Conservation (phyloP, 1,140 invertebrate species). For the Pinna nobilis region DNA sequence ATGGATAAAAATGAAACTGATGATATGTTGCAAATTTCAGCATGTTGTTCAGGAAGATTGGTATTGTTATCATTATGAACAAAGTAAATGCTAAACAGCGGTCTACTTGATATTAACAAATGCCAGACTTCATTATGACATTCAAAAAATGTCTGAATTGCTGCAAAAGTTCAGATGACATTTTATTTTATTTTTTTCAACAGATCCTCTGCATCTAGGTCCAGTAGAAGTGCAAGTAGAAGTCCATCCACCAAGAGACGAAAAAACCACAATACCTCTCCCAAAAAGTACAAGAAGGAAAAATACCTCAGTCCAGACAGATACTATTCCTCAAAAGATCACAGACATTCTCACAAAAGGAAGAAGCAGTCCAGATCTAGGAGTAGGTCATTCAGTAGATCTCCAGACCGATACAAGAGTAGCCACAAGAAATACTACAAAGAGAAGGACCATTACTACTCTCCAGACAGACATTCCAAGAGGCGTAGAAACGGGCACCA, state of each 20-base stretch:
- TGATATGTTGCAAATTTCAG: too few species aligned
- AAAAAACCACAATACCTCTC: conserved; percentile 38
- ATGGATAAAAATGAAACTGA: too few species aligned
- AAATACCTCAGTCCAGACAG: conserved; percentile 46
- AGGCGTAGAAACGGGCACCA: conserved; percentile 64
- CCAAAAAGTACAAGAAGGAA: conserved; percentile 54
- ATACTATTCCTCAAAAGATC: conserved; percentile 40
- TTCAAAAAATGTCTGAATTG: background rate
- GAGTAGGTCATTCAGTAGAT: conserved; percentile 48
- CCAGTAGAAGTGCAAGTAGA: conserved; percentile 50
- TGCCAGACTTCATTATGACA: background rate
- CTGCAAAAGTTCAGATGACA: background rate
- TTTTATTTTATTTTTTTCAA: conserved; percentile 3
- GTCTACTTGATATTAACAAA: background rate
- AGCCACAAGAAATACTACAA: conserved; percentile 56
- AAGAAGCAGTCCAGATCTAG: conserved; percentile 44
- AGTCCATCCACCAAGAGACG: conserved; percentile 53
- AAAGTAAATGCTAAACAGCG: too few species aligned
- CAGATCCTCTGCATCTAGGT: conserved; percentile 32
- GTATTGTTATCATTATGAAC: too few species aligned
- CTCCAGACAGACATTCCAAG: conserved; percentile 53
- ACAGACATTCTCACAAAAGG: conserved; percentile 49
- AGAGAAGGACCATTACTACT: conserved; percentile 56
- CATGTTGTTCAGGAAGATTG: too few species aligned
- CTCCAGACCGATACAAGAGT: conserved; percentile 55